phyloP scores from a whole-genome alignment of 2,113 vertebrate genomes.

The Danionella cerebrum region DNA sequence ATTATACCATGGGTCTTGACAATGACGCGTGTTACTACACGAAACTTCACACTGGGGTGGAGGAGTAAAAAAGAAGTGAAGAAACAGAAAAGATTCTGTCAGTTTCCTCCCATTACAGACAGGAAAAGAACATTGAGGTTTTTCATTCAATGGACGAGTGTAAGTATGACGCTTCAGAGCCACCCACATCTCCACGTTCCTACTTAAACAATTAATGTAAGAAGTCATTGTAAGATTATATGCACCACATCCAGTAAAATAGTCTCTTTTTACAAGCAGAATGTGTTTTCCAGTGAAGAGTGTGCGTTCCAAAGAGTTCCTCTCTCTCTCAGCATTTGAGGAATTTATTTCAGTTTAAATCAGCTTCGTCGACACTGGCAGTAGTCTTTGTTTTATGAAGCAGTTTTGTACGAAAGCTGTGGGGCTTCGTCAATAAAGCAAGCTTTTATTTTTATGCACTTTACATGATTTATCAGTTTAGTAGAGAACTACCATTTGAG shows the following conservation, averaged over 20 bases:
- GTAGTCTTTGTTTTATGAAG: slow-evolving; percentile 6
- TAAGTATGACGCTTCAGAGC: slow-evolving; percentile 47
- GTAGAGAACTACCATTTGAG: background rate
- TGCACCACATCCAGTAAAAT: slow-evolving; percentile 37
- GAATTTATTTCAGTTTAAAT: slow-evolving; percentile 5
- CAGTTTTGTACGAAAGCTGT: background rate
- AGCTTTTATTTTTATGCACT: background rate
- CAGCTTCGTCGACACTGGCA: background rate
- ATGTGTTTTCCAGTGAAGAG: slow-evolving; percentile 45
- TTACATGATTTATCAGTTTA: slow-evolving; percentile 2
- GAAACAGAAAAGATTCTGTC: slow-evolving; percentile 49
- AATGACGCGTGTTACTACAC: no score
- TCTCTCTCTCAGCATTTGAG: slow-evolving; percentile 15
- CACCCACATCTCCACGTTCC: slow-evolving; percentile 46
- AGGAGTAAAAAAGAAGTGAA: slow-evolving; percentile 50
- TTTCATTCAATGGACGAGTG: slow-evolving; percentile 51
- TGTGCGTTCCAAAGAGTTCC: slow-evolving; percentile 26
- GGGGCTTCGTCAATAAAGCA: background rate
- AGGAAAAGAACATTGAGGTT: slow-evolving; percentile 57
- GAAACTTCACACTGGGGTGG: no score
- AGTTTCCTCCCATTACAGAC: slow-evolving; percentile 55
- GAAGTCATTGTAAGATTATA: slow-evolving; percentile 52
- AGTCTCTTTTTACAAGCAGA: slow-evolving; percentile 38
- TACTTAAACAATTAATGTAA: slow-evolving; percentile 47
- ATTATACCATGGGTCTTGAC: no score